Evolutionary conservation across 2,113 vertebrate genomes (phyloP), one percentile per base, ranked within the genome.

Genomic region (Sylvia atricapilla): DNA sequence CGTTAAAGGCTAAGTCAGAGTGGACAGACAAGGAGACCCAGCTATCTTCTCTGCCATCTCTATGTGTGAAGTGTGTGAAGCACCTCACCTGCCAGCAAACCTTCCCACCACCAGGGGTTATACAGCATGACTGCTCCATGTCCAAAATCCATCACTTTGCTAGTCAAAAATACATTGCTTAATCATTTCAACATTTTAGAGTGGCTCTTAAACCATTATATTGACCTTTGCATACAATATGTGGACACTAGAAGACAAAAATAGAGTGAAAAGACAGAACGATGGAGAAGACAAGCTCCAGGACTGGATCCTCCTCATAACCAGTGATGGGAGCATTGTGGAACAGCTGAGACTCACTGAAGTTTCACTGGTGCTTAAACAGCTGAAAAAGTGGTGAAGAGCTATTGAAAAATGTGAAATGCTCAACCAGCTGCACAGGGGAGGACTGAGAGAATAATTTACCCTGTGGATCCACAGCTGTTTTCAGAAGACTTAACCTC

Each of bases 21-120:
- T 8, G 22, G 68, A 28, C 30, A 64, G 30, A 90, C 6, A 31
- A 37, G 46, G 0, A 80, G 81, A 60, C 28, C 9, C 21, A 73
- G 1, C 7, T 13, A 2, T 2, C 30, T 72, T 28, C 15, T 73
- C 41, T 66, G 6, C 53, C 37, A 10, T 2, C 1, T 64, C 27
- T 21, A 9, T 20, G 0, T 1, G 35, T 59, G 62, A n/a, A 37
- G 37, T 37, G 19, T 3, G 13, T 46, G 52, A 75, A 39, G 20
- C 41, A 37, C 31, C 37, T 74, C 33, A 55, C 19, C 7, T 20
- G 27, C 22, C 87, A 77, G 16, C 28, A 89, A 19, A 84, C 10
- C 31, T 58, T 46, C 21, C 31, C 13, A 44, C 46, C 64, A 80
- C 50, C 31, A 14, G 43, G 25, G 22, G 14, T 16, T 68, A 16